Evolutionary conservation across 1,140 invertebrate species (phyloP), one percentile per base, ranked within the genome.

Genomic region (Tetragonula clypearis): DNA sequence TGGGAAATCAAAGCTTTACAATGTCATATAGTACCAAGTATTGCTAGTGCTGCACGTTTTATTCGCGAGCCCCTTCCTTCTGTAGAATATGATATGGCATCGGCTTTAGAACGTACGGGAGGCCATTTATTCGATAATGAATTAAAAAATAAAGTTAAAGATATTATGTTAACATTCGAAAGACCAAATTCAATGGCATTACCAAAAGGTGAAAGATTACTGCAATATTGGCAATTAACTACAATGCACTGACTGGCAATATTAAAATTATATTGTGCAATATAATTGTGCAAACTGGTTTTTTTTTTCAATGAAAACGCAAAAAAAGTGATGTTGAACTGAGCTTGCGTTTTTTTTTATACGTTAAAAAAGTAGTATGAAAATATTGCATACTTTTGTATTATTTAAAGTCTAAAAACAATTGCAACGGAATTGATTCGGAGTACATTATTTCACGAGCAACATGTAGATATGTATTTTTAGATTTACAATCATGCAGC

Each of bases 1-100:
- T 99, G 99, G 98, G 99, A 99, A 95, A 95, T 99, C 41, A 96
- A 97, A 77, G 95, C 96, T 17, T 92, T 98, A 56, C 97, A 98
- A 91, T 94, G 95, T 86, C 98, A 98, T 93, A 96, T 96, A n/a
- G 91, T 98, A 86, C 97, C 97, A n/a, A 94, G 92, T 82, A 95
- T 98, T 11, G 96, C 96, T 9, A 96, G 95, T 73, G 96, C 96
- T 0, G 97, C 97, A 0, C 96, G 95, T 85, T 97, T 97, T 87
- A 97, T 98, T 41, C 95, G 96, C 65, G 94, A 96, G 73, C 95
- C 96, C 1, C 91, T 98, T 41, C 97, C 97, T 0, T 94, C 95
- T 12, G 93, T 96, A 23, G 97, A 98, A 90, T 96, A 96, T 90
- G 97, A 97, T 88, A 92, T 98, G 69, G 95, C 95, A 0, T 94